A percentile compares a stretch with the other conserved stretches of the same genome.
Evolutionary conservation across 2,113 vertebrate genomes (phyloP).

Genomic region (Heptranchias perlo): DNA sequence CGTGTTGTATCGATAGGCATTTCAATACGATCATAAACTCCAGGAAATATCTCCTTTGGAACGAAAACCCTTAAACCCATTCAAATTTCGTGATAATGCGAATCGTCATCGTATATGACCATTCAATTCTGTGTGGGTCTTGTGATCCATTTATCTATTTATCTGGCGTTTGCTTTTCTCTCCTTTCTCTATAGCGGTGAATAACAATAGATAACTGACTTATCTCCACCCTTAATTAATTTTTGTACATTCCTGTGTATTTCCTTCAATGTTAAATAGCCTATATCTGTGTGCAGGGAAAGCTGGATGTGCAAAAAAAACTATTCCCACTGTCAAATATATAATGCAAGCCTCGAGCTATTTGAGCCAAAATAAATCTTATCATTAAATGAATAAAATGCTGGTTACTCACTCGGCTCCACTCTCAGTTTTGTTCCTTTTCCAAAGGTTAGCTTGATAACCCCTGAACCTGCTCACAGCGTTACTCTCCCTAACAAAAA

Average conservation of each 20-base stretch:
- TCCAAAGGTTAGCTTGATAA: conserved; percentile 38
- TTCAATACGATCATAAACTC: too few relatives aligned
- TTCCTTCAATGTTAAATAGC: neutral
- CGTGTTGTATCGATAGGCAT: too few relatives aligned
- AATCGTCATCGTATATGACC: too few relatives aligned
- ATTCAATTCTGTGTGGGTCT: too few relatives aligned
- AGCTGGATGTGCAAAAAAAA: neutral
- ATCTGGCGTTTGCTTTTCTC: too few relatives aligned
- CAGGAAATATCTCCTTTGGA: too few relatives aligned
- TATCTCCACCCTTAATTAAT: too few relatives aligned
- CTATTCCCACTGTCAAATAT: neutral
- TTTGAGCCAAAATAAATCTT: neutral
- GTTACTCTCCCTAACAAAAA: neutral
- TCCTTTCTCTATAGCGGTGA: too few relatives aligned
- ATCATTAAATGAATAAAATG: neutral
- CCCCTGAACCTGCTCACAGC: neutral
- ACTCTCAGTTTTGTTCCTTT: conserved; percentile 39
- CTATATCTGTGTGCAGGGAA: neutral
- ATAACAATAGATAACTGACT: neutral
- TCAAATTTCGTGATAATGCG: too few relatives aligned
- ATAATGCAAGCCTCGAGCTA: neutral
- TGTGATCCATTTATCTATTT: too few relatives aligned
- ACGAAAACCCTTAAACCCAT: too few relatives aligned
- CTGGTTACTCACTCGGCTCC: too few relatives aligned
- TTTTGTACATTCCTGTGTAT: neutral